Conservation (phyloP, 2,113 vertebrate species). For the Dasyurus viverrinus region DNA sequence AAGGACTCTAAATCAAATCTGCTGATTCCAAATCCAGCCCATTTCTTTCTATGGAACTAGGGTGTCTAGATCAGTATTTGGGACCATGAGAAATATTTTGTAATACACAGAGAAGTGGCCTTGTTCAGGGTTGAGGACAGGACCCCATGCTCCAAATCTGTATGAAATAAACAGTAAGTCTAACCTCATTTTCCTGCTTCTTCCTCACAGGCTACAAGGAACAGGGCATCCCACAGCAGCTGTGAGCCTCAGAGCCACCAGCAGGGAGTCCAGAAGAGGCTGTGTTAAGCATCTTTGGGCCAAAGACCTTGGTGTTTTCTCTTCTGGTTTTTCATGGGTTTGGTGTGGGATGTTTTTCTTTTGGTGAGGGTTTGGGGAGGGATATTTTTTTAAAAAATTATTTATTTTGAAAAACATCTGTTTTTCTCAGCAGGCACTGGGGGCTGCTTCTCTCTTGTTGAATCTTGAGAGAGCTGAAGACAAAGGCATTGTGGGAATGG, state of each 20-base stretch:
- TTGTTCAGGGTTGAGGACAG: not conserved
- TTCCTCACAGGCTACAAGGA: constrained; percentile 90
- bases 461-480: constrained; percentile 4
- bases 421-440: constrained; percentile 48
- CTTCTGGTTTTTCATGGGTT: constrained; percentile 75
- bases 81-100: not conserved
- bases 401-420: constrained; percentile 63
- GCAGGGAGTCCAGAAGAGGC: constrained; percentile 65
- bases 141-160: not conserved
- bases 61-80: not conserved
- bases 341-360: not conserved
- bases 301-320: constrained; percentile 73
- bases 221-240: constrained; percentile 91
- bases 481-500: fast-evolving
- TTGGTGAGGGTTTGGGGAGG: constrained; percentile 31
- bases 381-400: constrained; percentile 38
- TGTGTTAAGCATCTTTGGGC: constrained; percentile 63
- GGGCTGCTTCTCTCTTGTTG: constrained; percentile 17
- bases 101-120: not conserved
- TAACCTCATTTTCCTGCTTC: constrained; percentile 40
- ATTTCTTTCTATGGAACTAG: not conserved
- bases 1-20: not conserved
- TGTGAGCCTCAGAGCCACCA: constrained; percentile 83
- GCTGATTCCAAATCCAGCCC: not conserved
- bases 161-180: not conserved